Base-by-base conservation (phyloP, 2,888 invertebrate genomes). In the Mythimna vitellina region DNA sequence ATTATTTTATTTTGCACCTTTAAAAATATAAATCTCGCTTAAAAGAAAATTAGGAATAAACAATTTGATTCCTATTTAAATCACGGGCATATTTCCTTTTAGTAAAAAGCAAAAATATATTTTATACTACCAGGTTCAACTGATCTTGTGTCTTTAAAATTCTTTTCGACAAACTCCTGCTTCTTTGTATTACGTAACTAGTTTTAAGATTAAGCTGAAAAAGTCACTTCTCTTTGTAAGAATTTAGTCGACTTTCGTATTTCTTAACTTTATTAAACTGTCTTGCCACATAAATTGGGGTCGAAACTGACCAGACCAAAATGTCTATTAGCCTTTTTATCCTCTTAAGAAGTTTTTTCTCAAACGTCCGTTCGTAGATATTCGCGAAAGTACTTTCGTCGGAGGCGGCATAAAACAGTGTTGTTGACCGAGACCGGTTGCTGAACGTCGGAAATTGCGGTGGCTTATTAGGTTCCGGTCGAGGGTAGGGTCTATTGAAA, bases 391-490 rank as follows among this genome's bases (percentile, higher is more conserved):
- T 90, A 91, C 90, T 91, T 92, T 89, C 84, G 82, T 84, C 80
- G 84, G 84, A 88, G 89, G 88, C 86, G 90, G 88, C 86, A 90
- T 90, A 90, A 91, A 91, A 89, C 86, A 87, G 86, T 89, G 90
- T 89, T 92, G 92, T 93, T 92, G 91, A 93, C 93, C 91, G 84
- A 89, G 89, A 86, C 85, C 86, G 86, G 88, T 88, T 87, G 86
- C 85, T 86, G 87, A 88, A 85, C 86, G 90, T 90, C 93, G 95
- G 95, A 95, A 94, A 95, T 95, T 95, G 94, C 94, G 93, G 90
- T 74, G 87, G 85, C 93, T 95, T 95, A 95, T 95, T 94, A 93
- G 91, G 91, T 94, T 94, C 94, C 94, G 93, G 92, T 78, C 86
- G 83, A 80, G 82, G 85, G 78, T 87, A 83, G 73, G 64, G 82